Evolutionary conservation across 2,113 vertebrate species (phyloP), one percentile per base, ranked within the genome.

Genomic region (Eurystomus gularis): DNA sequence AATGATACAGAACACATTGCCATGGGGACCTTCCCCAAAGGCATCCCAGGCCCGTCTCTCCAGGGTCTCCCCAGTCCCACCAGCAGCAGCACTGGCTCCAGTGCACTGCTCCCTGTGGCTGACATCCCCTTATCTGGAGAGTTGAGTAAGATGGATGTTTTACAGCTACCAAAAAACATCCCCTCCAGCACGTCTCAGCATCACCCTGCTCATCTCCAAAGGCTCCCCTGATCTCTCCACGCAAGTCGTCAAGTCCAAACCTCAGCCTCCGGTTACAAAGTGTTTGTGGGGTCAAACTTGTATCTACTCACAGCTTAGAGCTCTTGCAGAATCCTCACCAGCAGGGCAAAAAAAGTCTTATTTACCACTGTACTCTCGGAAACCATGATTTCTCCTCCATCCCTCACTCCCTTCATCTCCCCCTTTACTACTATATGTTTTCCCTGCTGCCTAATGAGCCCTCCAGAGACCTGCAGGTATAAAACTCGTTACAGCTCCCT

Each of bases 391-490:
- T 87, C 76, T 96, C 90, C 97, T 94, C 96, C 94, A 86, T 35
- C n/a, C 31, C 78, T 97, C 88, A 15, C 96, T 97, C 93, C 96
- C 92, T 96, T 96, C 88, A 70, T 88, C 89, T 94, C 86, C 92
- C 77, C 95, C 94, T 98, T 97, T 94, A 93, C 96, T 93, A 95
- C 96, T 96, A 66, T 93, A 76, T 97, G 95, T 96, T 97, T 97
- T 97, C 96, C 96, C 96, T 97, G 96, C 97, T 97, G 97, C 96
- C 97, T 98, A 98, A 98, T 98, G 98, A 98, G 97, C 97, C 97
- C 98, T 97, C 98, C 85, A 86, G 98, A 98, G 98, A 98, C 97
- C 49, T 13, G 82, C 86, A 98, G 97, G 97, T 94, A 98, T 98
- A 98, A 98, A 98, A 98, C 96, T 97, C 70, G 52, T 98, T 98